Base-by-base conservation (phyloP, 2,797 vertebrate genomes). In the Scolopax bukidnonensis region DNA sequence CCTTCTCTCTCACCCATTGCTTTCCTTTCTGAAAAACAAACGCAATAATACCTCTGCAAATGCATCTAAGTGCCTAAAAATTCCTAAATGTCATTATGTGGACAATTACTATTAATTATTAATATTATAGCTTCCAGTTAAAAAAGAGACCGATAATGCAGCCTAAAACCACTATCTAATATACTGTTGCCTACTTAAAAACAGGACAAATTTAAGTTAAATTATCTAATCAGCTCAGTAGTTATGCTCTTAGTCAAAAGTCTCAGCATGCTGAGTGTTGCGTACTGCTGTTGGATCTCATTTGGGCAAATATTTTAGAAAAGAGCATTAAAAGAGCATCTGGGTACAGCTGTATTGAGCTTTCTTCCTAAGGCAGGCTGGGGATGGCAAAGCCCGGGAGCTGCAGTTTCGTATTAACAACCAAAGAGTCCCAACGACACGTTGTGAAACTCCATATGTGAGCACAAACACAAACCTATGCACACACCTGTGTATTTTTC, bases 11-110 rank as follows among this genome's bases (percentile, higher is more conserved):
- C 84, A 60, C 14, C 16, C 20, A 63, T n/a, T 79, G 43, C 74
- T 96, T 81, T 87, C 6, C 28, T 43, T 86, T 87, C 40, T 47
- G 74, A 64, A 94, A 95, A 94, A n/a, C 20, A 75, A 71, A 78
- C 69, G 51, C 40, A 76, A 82, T 69, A 91, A 91, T 73, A 16
- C 16, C 24, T 71, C 65, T 81, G 41, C 57, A 84, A 93, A 87
- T 32, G 70, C 6, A 38, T 16, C 23, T n/a, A 64, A 74, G 33
- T 53, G 9, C 33, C 33, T 33, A 56, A 84, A 87, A 70, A 28
- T 6, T 51, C 45, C 63, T 43, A 40, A 81, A 53, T 88, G 28
- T 20, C 3, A 0, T 76, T 67, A 33, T 73, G 36, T n/a, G 48
- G 24, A 57, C 51, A 86, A 40, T 73, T 76, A 9, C 20, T 76